These are phyloP conservation scores for Ctenomys sociabilis DNA, from an alignment of 2,113 vertebrate species.

Conservation along the genomic window DNA sequence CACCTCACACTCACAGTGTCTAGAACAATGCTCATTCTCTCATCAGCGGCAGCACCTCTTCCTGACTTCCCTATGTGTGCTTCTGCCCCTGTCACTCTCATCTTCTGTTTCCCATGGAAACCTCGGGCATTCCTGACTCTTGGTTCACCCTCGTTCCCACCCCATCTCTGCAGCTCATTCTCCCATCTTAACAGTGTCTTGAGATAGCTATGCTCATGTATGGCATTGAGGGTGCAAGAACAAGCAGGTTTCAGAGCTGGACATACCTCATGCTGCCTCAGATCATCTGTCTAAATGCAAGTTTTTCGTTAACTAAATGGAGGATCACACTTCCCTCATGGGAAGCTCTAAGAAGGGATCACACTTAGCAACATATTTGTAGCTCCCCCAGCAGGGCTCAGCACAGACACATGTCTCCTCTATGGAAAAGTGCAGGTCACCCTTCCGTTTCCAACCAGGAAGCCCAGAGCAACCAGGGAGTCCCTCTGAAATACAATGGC, in stretches of 20 bases:
- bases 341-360: constrained; percentile 11
- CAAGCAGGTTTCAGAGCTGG: neutral
- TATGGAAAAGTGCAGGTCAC: neutral
- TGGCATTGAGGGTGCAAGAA: neutral
- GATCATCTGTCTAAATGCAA: neutral
- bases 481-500: neutral
- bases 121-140: neutral
- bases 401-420: neutral
- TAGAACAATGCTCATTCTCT: neutral
- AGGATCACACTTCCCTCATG: neutral
- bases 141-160: neutral
- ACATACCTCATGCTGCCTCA: neutral
- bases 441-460: neutral
- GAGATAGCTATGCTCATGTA: neutral
- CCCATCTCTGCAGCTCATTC: neutral
- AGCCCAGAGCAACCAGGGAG: neutral
- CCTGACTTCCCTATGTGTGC: neutral
- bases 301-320: neutral
- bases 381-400: neutral
- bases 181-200: neutral
- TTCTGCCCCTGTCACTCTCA: neutral
- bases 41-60: neutral
- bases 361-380: neutral
- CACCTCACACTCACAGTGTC: constrained; percentile 44
- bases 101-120: neutral